These are phyloP conservation scores for Calcarius lapponicus DNA, from an alignment of 2,797 vertebrate genomes.

Conservation along the genomic window DNA sequence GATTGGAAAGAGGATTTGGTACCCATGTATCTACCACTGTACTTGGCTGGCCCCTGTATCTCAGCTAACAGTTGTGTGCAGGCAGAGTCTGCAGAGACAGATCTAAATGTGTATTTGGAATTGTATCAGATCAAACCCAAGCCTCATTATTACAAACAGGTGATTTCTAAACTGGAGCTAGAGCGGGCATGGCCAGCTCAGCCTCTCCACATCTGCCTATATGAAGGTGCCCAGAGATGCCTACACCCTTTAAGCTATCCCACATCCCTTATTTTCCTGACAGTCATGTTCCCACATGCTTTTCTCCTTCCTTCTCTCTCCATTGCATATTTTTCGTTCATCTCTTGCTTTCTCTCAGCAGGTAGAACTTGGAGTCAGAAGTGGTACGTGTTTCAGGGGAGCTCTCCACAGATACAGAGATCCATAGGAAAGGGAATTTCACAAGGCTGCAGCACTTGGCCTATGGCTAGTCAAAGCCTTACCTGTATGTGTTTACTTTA, in stretches of 20 bases:
- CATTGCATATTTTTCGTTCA: neutral
- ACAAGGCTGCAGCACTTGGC: neutral
- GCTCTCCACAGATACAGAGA: neutral
- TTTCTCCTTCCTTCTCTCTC: neutral
- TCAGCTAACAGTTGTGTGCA: neutral
- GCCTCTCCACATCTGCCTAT: neutral
- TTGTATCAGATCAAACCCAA: neutral
- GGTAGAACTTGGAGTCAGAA: neutral
- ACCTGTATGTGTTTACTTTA: neutral
- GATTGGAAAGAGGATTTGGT: neutral
- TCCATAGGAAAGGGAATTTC: neutral
- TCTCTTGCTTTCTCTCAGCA: neutral
- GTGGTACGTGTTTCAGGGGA: neutral
- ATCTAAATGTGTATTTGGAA: no score
- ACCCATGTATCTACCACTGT: neutral
- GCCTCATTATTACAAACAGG: neutral
- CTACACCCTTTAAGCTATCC: neutral
- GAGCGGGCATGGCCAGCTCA: neutral
- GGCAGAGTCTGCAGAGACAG: neutral
- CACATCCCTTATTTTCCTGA: neutral
- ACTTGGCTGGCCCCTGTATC: accelerated
- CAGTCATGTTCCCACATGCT: neutral
- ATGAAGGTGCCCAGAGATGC: neutral
- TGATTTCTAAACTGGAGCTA: neutral
- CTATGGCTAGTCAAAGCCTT: neutral